Percentiles rank a stretch among this genome's conserved stretches.
These are phyloP conservation scores for Alfaro cultratus DNA, from an alignment of 2,797 vertebrate species.

Conservation along the genomic window DNA sequence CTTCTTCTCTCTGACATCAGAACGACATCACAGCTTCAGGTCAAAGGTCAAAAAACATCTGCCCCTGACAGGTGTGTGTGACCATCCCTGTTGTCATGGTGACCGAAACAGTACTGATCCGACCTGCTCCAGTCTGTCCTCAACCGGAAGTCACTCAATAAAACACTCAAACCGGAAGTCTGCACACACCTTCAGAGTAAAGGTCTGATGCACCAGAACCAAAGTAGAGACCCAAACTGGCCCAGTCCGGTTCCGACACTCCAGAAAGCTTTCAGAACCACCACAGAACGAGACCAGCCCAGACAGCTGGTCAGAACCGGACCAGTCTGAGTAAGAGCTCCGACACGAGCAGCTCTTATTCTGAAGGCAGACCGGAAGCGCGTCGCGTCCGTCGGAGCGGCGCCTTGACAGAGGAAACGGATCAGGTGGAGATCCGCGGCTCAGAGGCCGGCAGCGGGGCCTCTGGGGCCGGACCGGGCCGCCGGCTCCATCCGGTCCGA, in stretches of 20 bases:
- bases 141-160: neutral
- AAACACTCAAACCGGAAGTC: slow-evolving; percentile 20
- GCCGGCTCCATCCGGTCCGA: neutral
- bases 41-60: neutral
- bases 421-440: slow-evolving; percentile 22
- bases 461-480: neutral
- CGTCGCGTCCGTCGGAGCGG: neutral
- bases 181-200: slow-evolving; percentile 36
- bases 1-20: neutral
- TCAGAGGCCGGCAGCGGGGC: slow-evolving; percentile 7
- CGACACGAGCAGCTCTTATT: slow-evolving; percentile 33
- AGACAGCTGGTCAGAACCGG: neutral
- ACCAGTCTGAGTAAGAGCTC: neutral
- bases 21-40: neutral
- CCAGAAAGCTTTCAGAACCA: neutral
- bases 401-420: slow-evolving; percentile 44
- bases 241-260: neutral
- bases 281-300: neutral
- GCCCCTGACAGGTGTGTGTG: neutral
- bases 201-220: neutral
- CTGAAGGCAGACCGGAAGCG: slow-evolving; percentile 45
- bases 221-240: neutral
- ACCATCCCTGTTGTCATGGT: neutral
- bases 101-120: slow-evolving; percentile 8
- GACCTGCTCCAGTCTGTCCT: neutral